These are phyloP conservation scores for Anoplius nigerrimus DNA, from an alignment of 2,888 invertebrate genomes.

Conservation along the genomic window DNA sequence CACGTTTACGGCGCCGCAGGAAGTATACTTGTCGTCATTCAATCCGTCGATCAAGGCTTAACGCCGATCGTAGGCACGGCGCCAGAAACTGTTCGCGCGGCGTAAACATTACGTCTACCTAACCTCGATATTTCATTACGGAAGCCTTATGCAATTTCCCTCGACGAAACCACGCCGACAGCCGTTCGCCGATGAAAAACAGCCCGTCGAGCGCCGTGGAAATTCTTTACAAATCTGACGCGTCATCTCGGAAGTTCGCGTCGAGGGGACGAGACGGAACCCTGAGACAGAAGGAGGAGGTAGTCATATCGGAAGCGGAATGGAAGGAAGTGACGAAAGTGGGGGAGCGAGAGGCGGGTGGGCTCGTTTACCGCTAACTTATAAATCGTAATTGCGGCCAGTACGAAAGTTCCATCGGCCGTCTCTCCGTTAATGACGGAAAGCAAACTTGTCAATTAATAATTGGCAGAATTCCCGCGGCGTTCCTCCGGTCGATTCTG, in stretches of 20 bases:
- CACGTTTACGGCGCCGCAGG: conserved; percentile 9
- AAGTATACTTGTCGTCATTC: conserved; percentile 11
- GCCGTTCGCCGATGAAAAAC: conserved; percentile 12
- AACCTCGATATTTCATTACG: conserved; percentile 27
- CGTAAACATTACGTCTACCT: conserved; percentile 27
- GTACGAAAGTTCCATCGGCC: conserved; percentile 57
- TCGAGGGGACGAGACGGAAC: no score
- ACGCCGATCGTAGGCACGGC: conserved; percentile 30
- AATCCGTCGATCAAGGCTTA: conserved; percentile 40
- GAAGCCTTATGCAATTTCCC: conserved; percentile 30
- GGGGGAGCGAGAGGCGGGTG: conserved; percentile 1
- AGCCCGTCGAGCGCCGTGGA: no score
- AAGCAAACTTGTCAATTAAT: conserved; percentile 67
- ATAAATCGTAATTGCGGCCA: conserved; percentile 61
- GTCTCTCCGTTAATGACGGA: conserved; percentile 47
- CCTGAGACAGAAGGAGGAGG: background rate
- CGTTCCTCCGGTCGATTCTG: no score
- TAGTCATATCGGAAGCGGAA: conserved; percentile 8
- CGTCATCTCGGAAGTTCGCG: no score
- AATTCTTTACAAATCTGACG: no score
- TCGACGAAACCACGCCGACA: conserved; percentile 21
- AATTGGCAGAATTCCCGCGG: conserved; percentile 51
- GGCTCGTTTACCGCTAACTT: conserved; percentile 31
- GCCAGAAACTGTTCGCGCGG: conserved; percentile 3
- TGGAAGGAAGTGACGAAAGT: conserved; percentile 7